Evolutionary conservation across 2,888 invertebrate species (phyloP).

Genomic region (Arge pagana): DNA sequence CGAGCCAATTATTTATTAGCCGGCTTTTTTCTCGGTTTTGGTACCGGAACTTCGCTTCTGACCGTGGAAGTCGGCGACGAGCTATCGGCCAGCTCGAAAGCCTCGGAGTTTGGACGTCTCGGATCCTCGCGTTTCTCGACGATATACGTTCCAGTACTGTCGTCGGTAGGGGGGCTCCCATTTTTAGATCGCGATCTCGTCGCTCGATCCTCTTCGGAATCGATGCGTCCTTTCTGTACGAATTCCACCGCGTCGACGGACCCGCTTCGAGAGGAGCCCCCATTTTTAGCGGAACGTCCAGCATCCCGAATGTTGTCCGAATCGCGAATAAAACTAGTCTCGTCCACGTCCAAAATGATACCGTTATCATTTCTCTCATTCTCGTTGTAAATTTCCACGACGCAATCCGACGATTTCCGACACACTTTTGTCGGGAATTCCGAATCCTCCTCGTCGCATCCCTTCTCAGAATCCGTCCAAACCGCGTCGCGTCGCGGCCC

Average conservation of each 20-base stretch:
- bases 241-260: not conserved
- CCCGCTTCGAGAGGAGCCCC: not conserved
- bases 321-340: too few species aligned
- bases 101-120: too few species aligned
- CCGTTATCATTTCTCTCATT: too few species aligned
- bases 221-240: too few species aligned
- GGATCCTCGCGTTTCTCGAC: slow-evolving; percentile 30
- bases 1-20: too few species aligned
- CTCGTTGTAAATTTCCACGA: not conserved
- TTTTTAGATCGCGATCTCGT: too few species aligned
- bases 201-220: too few species aligned
- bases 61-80: too few species aligned
- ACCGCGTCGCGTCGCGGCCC: not conserved
- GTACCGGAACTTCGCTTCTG: too few species aligned
- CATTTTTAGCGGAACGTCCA: not conserved
- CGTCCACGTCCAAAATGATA: too few species aligned
- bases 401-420: not conserved
- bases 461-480: not conserved
- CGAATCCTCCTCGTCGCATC: not conserved
- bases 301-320: not conserved
- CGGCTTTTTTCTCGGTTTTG: too few species aligned
- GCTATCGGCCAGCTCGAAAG: too few species aligned
- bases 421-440: not conserved
- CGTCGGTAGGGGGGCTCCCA: slow-evolving; percentile 26
- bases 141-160: slow-evolving; percentile 42